Evolutionary conservation across 2,797 vertebrate species (phyloP).

Genomic region (Takifugu ocellatus): DNA sequence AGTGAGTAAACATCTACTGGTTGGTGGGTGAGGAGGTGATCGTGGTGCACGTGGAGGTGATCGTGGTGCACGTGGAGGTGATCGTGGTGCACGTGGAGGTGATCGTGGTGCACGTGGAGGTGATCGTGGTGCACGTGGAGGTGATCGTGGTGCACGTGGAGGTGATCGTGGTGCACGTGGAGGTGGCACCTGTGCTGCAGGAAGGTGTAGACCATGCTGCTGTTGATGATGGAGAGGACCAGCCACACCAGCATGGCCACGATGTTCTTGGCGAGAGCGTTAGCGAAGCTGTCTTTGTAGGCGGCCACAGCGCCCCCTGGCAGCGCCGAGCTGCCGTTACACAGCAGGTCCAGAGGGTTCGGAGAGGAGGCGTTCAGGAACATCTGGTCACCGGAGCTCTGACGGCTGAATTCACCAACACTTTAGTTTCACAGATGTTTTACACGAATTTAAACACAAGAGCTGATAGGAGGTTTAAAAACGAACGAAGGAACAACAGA

Average conservation of each 20-base stretch:
- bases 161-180: neutral
- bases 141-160: neutral
- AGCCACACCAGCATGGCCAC: conserved; percentile 79
- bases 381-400: conserved; percentile 4
- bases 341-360: conserved; percentile 20
- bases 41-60: too few species aligned
- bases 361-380: conserved; percentile 50
- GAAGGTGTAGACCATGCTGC: conserved; percentile 79
- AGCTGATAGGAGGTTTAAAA: too few species aligned
- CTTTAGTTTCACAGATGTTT: too few species aligned
- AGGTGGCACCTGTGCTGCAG: conserved; percentile 57
- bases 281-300: conserved; percentile 68
- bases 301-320: conserved; percentile 8
- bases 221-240: conserved; percentile 68
- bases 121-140: too few species aligned
- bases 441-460: too few species aligned
- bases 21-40: too few species aligned
- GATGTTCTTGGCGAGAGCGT: conserved; percentile 72
- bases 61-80: too few species aligned
- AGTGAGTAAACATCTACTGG: neutral
- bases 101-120: neutral
- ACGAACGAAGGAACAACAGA: too few species aligned
- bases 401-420: too few species aligned
- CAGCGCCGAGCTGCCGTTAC: conserved; percentile 39
- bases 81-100: too few species aligned